A percentile compares a stretch with the other conserved stretches of the same genome.
phyloP scores from a whole-genome alignment of 2,888 invertebrate genomes.

The Hemicrepidius hirtus region DNA sequence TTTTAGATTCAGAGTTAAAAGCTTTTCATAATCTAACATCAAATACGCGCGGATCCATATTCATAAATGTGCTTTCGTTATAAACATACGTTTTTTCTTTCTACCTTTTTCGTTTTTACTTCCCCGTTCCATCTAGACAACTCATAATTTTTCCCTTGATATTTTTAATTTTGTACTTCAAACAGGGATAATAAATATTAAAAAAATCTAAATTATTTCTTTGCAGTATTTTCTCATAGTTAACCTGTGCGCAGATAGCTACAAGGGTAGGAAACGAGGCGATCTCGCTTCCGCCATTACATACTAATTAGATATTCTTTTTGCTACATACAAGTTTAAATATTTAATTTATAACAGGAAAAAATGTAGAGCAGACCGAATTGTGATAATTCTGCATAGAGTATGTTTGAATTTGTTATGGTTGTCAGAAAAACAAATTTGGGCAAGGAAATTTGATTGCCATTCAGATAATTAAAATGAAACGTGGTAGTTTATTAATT shows the following conservation, averaged over 20 bases:
- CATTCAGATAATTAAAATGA: constrained; percentile 25
- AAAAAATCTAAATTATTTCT: too few relatives aligned
- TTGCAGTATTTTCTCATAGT: too few relatives aligned
- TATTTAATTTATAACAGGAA: too few relatives aligned
- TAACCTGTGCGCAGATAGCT: too few relatives aligned
- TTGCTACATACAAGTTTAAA: too few relatives aligned
- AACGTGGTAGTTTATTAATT: constrained; percentile 26
- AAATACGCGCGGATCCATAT: constrained; percentile 34
- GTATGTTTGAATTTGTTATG: neutral
- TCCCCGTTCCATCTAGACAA: neutral
- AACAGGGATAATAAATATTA: neutral
- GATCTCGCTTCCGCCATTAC: too few relatives aligned
- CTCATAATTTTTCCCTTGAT: constrained; percentile 3
- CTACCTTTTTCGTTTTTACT: constrained; percentile 8
- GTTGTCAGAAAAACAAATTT: constrained; percentile 9
- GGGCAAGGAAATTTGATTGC: neutral
- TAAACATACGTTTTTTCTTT: constrained; percentile 15
- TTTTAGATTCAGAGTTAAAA: constrained; percentile 45
- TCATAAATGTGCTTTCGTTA: constrained; percentile 42
- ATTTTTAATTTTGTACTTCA: constrained; percentile 7
- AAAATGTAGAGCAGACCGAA: too few relatives aligned
- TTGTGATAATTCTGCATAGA: neutral
- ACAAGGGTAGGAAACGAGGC: too few relatives aligned
- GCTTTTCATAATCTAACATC: constrained; percentile 47
- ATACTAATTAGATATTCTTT: too few relatives aligned